Base-by-base conservation (phyloP, 2,888 invertebrate genomes). In the Epistrophe grossulariae region DNA sequence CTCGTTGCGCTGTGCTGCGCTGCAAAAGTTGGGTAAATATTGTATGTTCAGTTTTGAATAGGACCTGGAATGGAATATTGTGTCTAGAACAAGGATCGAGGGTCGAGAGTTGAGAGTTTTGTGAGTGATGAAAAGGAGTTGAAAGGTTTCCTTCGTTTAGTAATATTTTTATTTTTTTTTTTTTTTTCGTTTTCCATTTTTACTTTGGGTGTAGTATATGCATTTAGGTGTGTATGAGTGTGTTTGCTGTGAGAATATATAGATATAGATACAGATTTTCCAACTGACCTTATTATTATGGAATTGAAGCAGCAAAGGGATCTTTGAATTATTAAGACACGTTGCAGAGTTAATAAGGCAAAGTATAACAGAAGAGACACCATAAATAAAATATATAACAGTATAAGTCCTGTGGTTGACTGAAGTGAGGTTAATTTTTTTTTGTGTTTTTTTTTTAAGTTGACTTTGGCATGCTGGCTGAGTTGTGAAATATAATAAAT, bases 301-400 rank as follows among this genome's bases (percentile, higher is more conserved):
- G 43, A 55, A 52, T 68, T 62, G 40, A 24, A 73, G 19, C n/a
- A 52, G 59, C 35, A 19, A 40, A 45, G 52, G 24, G 62, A 45
- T 57, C 43, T 73, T 73, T 85, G 70, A 81, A 85, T 85, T 85
- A 81, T 85, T 85, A 85, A 85, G 43, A 72, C 52, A 72, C 52
- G 38, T 57, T 84, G 62, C 79, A 64, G 71, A 45, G 84, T 45
- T 84, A 80, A 79, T 76, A 68, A 52, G 76, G 31, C 66, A 72
- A 38, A 50, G 62, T 17, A 35, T n/a, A 40, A 43, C 17, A 52
- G n/a, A 48, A n/a, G 35, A 50, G 43, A 35, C 31, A 31, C 35
- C 35, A 73, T 62, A 52, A 50, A 43, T 66, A 17, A n/a, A 43
- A 31, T n/a, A 43, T 11, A 28, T 31, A 17, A 38, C 8, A 57